Conservation (phyloP, 2,888 invertebrate genomes). For the Trichacis sp. region DNA sequence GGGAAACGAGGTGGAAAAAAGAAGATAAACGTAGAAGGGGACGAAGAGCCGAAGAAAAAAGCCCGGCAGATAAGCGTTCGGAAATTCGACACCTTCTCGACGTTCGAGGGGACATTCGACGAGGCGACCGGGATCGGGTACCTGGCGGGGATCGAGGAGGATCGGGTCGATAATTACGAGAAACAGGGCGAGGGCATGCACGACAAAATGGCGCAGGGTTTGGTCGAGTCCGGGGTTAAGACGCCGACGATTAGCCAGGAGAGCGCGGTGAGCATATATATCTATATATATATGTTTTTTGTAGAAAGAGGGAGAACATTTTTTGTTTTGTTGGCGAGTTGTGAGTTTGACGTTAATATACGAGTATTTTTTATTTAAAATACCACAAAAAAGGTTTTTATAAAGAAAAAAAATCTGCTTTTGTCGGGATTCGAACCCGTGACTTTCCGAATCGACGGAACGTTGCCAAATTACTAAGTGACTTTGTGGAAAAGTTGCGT, state of each 20-base stretch:
- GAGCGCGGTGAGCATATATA: constrained; percentile 57
- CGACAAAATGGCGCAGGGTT: constrained; percentile 45
- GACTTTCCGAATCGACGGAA: too few relatives aligned
- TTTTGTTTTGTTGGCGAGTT: neutral
- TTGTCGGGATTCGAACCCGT: too few relatives aligned
- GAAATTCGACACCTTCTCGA: constrained; percentile 63
- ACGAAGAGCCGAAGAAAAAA: constrained; percentile 29
- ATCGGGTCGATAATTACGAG: constrained; percentile 48
- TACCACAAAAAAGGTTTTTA: too few relatives aligned
- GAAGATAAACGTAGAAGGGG: constrained; percentile 9
- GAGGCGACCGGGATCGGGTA: constrained; percentile 58
- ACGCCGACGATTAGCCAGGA: constrained; percentile 52
- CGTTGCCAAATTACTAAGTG: too few relatives aligned
- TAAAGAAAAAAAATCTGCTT: too few relatives aligned
- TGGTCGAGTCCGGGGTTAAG: constrained; percentile 47
- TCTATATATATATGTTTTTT: too few relatives aligned
- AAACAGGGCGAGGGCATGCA: constrained; percentile 30
- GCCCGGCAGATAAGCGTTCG: constrained; percentile 59
- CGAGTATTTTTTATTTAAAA: too few relatives aligned
- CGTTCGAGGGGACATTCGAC: constrained; percentile 63
- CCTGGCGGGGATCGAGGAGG: constrained; percentile 57
- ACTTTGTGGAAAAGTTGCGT: too few relatives aligned
- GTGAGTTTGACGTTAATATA: too few relatives aligned
- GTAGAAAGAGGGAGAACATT: too few relatives aligned
- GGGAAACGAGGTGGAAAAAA: neutral